Conservation (phyloP, 1,140 invertebrate genomes). For the Zaprionus nigranus region DNA sequence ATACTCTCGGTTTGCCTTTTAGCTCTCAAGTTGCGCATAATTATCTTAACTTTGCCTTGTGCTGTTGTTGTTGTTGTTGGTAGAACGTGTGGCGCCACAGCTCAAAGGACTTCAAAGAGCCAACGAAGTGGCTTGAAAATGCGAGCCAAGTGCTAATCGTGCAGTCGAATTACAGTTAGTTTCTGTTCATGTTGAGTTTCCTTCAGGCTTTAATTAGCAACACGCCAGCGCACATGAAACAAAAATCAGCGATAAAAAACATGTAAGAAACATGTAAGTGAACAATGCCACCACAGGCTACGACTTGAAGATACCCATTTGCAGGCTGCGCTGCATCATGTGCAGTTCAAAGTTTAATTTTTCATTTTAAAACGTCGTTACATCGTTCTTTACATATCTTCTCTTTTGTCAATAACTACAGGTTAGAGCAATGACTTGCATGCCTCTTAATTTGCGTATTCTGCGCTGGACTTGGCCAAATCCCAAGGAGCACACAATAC, state of each 20-base stretch:
- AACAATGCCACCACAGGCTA: not conserved
- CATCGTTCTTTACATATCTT: no score
- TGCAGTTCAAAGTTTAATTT: no score
- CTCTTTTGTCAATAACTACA: conserved; percentile 18
- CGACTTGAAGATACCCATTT: not conserved
- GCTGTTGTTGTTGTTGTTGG: conserved; percentile 10
- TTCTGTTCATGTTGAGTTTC: conserved; percentile 11
- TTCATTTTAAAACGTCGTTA: no score
- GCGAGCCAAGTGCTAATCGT: conserved; percentile 15
- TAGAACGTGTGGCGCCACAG: not conserved
- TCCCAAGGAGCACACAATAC: conserved; percentile 35
- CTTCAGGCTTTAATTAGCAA: conserved; percentile 63
- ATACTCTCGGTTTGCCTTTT: not conserved
- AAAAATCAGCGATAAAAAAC: conserved; percentile 44
- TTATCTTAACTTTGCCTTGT: conserved; percentile 66
- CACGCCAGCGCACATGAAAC: conserved; percentile 61
- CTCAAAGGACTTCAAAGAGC: conserved; percentile 67
- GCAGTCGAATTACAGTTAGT: conserved; percentile 4
- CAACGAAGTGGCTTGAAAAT: conserved; percentile 11
- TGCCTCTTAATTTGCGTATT: conserved; percentile 67
- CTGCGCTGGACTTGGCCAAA: conserved; percentile 25
- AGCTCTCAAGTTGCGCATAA: conserved; percentile 47
- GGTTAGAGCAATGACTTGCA: conserved; percentile 46
- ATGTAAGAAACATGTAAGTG: not conserved
- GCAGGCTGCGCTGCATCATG: not conserved